Evolutionary conservation across 2,888 invertebrate species (phyloP).

Genomic region (Chaetogeoica ovagalla): DNA sequence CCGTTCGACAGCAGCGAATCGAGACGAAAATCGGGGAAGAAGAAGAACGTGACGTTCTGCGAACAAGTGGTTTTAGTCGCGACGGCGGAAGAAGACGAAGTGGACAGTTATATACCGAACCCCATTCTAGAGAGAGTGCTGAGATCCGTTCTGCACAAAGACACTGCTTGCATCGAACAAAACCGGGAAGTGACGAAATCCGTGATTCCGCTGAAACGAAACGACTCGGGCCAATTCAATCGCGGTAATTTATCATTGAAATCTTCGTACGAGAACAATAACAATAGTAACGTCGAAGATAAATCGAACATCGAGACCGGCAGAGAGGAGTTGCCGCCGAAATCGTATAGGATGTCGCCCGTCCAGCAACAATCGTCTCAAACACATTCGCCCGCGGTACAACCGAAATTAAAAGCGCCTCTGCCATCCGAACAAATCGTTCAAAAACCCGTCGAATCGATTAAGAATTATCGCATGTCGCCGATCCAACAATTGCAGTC

Average conservation of each 20-base stretch:
- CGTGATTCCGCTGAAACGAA: constrained; percentile 57
- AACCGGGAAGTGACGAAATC: constrained; percentile 59
- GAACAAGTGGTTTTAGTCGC: constrained; percentile 92
- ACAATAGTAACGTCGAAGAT: neutral
- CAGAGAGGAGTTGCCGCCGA: constrained; percentile 28
- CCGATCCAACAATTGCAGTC: constrained; percentile 32
- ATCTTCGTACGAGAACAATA: constrained; percentile 27
- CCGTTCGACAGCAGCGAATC: constrained; percentile 55
- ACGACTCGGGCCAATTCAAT: constrained; percentile 56
- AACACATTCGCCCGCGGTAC: constrained; percentile 12
- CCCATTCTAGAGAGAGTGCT: constrained; percentile 85
- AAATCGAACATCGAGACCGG: constrained; percentile 8
- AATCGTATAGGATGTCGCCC: constrained; percentile 30
- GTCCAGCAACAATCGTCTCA: constrained; percentile 29
- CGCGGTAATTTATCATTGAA: constrained; percentile 53
- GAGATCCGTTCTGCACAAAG: constrained; percentile 77
- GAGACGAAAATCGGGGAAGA: constrained; percentile 69
- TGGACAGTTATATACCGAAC: constrained; percentile 87
- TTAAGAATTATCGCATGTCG: constrained; percentile 39
- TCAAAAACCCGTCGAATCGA: constrained; percentile 32
- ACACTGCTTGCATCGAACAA: constrained; percentile 62
- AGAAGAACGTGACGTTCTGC: constrained; percentile 93
- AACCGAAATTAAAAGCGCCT: constrained; percentile 39
- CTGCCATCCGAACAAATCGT: constrained; percentile 24
- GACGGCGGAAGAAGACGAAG: constrained; percentile 88